phyloP scores from a whole-genome alignment of 2,888 invertebrate species.

The Helleia helle region DNA sequence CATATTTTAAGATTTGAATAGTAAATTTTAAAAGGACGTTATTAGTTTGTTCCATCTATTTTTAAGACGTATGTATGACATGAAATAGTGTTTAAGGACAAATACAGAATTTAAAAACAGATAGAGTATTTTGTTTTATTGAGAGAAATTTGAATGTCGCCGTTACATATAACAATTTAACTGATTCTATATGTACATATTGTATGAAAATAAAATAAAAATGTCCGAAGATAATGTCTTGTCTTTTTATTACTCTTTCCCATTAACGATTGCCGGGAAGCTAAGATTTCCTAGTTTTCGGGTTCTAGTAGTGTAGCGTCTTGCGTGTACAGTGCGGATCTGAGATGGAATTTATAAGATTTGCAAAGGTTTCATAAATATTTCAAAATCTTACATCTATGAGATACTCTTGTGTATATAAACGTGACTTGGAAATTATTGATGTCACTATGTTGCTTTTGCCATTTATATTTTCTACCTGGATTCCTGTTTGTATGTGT shows the following conservation, averaged over 20 bases:
- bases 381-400: too few relatives aligned
- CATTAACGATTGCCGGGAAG: slow-evolving; percentile 12
- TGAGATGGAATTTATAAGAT: neutral
- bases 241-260: slow-evolving; percentile 1
- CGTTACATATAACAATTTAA: too few relatives aligned
- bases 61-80: slow-evolving; percentile 1
- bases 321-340: neutral
- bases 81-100: slow-evolving; percentile 3
- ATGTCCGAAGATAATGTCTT: slow-evolving; percentile 13
- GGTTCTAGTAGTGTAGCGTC: neutral
- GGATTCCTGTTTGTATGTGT: slow-evolving; percentile 7
- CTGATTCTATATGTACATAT: neutral
- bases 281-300: slow-evolving; percentile 15
- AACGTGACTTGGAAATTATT: too few relatives aligned
- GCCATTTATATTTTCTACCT: neutral
- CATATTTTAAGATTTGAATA: slow-evolving; percentile 73
- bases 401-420: too few relatives aligned
- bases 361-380: neutral
- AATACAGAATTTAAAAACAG: neutral
- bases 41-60: slow-evolving; percentile 3
- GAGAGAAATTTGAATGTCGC: neutral
- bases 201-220: slow-evolving; percentile 8
- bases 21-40: slow-evolving; percentile 20
- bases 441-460: neutral
- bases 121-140: neutral